These are phyloP conservation scores for Anguilla obscura DNA, from an alignment of 2,797 vertebrate species.

Conservation along the genomic window DNA sequence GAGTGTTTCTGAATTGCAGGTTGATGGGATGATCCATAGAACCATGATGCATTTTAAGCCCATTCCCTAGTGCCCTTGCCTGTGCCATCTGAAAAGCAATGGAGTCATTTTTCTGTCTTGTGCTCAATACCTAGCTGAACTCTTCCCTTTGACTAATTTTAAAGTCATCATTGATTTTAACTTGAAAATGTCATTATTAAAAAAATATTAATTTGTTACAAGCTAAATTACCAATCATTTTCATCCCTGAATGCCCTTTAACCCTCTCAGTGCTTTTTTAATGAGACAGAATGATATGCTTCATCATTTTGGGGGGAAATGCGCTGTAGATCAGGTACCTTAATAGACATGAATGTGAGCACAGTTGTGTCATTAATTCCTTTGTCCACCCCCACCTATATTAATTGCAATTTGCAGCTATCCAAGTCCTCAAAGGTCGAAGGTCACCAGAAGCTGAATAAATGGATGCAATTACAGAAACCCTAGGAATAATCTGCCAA, in stretches of 20 bases:
- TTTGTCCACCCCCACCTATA: neutral
- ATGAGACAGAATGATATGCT: neutral
- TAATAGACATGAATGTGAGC: neutral
- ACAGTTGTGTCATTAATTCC: constrained; percentile 10
- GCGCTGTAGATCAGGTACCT: constrained; percentile 7
- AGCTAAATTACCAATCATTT: neutral
- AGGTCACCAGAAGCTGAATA: constrained; percentile 22
- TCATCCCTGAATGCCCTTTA: neutral
- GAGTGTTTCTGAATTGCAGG: neutral
- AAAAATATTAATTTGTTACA: neutral
- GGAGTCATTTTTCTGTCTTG: neutral
- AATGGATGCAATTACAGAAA: constrained; percentile 18
- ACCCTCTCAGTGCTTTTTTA: neutral
- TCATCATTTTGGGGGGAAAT: constrained; percentile 14
- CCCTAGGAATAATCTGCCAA: constrained; percentile 1
- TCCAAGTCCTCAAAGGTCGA: constrained; percentile 22
- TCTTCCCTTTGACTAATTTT: neutral
- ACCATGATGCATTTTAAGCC: neutral
- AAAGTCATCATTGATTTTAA: too few species aligned
- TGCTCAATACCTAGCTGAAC: neutral
- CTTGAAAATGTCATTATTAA: neutral
- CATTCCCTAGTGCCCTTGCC: neutral
- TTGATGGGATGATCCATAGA: neutral
- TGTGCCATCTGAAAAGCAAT: neutral
- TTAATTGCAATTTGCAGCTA: constrained; percentile 24